Base-by-base conservation (phyloP, 2,888 invertebrate species). In the Drosophila nigritarsus region DNA sequence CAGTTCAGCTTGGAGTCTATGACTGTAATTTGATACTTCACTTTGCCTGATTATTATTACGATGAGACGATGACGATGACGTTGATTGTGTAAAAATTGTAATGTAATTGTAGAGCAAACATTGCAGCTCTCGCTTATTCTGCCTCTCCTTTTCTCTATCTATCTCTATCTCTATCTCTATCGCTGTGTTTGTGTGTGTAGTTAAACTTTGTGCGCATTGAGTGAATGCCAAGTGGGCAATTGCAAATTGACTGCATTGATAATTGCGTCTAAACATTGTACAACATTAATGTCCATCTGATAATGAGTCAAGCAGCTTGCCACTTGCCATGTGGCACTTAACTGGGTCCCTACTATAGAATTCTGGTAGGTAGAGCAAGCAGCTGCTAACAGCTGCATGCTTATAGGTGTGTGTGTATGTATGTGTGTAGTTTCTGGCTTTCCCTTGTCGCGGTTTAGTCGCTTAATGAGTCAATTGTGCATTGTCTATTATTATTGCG, bases 31-130 rank as follows among this genome's bases (percentile, higher is more conserved):
- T 87, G 90, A 87, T 87, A 90, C 87, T 87, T 84, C 85, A 90
- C 87, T 90, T 87, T 89, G 82, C 68, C 85, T 90, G 87, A 87
- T 90, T 87, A 90, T 87, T 89, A 87, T 87, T 77, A 77, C 78
- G 79, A 76, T 74, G 82, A 79, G 69, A 73, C 11, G 79, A 75
- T 78, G 87, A 79, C 79, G 89, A 86, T 79, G 90, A 87, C 83
- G 83, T 83, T 85, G 90, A 90, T 87, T 87, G 86, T 90, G 84
- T 80, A 89, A 90, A 87, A 87, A 87, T 86, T 89, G 90, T 88
- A 90, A 87, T 87, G 86, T 87, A 87, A 87, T 87, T 87, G 90
- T 73, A 62, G 67, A 64, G 69, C 78, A 84, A 72, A 75, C 70
- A 55, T 69, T 73, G 5, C 18, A 55, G n/a, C 13, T 48, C 7